Evolutionary conservation across 1,140 invertebrate species (phyloP).

Genomic region (Euwallacea similis): DNA sequence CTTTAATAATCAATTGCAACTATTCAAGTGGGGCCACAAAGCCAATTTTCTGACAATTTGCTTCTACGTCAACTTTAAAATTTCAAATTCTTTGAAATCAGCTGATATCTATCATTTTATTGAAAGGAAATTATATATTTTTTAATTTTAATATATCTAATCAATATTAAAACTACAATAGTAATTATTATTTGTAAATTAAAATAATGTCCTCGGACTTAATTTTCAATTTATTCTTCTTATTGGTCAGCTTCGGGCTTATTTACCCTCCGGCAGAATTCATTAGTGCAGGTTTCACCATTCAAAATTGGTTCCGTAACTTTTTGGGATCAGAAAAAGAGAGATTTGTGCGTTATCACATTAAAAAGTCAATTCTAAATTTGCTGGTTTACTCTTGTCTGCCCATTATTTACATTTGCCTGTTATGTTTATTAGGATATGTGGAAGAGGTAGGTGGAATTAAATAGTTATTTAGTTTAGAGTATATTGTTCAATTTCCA

Average conservation of each 20-base stretch:
- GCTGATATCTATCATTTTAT: no score
- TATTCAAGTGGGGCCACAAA: no score
- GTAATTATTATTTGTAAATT: no score
- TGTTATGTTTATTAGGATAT: constrained; percentile 58
- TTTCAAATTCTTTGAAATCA: no score
- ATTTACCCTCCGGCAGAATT: constrained; percentile 77
- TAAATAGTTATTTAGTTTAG: neutral
- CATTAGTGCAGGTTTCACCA: constrained; percentile 71
- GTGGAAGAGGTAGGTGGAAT: constrained; percentile 49
- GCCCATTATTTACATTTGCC: constrained; percentile 69
- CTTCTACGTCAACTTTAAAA: no score
- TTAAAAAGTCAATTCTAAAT: constrained; percentile 67
- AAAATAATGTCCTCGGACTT: constrained; percentile 32
- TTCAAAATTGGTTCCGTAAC: constrained; percentile 65
- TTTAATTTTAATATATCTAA: no score
- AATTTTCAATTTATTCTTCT: constrained; percentile 69
- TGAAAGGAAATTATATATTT: no score
- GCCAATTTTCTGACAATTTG: no score
- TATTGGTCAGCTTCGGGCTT: constrained; percentile 68
- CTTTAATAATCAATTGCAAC: no score
- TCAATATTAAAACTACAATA: no score
- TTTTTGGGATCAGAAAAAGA: constrained; percentile 69
- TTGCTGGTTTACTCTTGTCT: constrained; percentile 68
- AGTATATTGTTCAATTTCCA: constrained; percentile 41
- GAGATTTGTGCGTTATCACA: constrained; percentile 73